Evolutionary conservation across 2,888 invertebrate genomes (phyloP), one percentile per base, ranked within the genome.

Genomic region (Eurytoma adleriae): DNA sequence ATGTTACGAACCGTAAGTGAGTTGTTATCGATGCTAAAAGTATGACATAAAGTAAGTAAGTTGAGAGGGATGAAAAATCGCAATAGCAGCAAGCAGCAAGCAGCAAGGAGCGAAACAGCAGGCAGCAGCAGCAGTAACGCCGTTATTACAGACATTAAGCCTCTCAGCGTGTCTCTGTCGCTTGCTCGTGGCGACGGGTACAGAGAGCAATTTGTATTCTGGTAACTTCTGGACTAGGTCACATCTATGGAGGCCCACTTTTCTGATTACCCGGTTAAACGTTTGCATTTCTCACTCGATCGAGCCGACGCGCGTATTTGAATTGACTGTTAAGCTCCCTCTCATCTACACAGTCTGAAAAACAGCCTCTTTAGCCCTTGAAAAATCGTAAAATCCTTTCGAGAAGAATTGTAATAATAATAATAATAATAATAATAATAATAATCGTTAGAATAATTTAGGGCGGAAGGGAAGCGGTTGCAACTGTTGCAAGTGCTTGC

Each of bases 181-280:
- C 48, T 74, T 14, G 10, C 20, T 64, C 57, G 20, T 52, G 54
- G 24, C 52, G 50, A 72, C 72, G 71, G 40, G 30, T 20, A 71
- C 30, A 61, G 72, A 83, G 85, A 83, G 85, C 87, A 88, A 89
- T 89, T 89, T 88, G 85, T 89, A 88, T 88, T 88, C 88, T 85
- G 87, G 87, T 87, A 88, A 89, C 87, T 88, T 86, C 86, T 87
- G 86, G 88, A 89, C 88, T 89, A 89, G 88, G 88, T 89, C 89
- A 89, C 87, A 87, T 87, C 86, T 85, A 86, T 86, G 86, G 86
- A 88, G 87, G 85, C 86, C 86, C 88, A 87, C 87, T 89, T 88
- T 88, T 88, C 86, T 88, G 87, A 89, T 88, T 88, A 88, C 87
- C 68, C 86, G 86, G 85, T 87, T 87, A 87, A 87, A 84, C 87